Evolutionary conservation across 1,140 invertebrate species (phyloP).

Genomic region (Drosophila micromelanica): DNA sequence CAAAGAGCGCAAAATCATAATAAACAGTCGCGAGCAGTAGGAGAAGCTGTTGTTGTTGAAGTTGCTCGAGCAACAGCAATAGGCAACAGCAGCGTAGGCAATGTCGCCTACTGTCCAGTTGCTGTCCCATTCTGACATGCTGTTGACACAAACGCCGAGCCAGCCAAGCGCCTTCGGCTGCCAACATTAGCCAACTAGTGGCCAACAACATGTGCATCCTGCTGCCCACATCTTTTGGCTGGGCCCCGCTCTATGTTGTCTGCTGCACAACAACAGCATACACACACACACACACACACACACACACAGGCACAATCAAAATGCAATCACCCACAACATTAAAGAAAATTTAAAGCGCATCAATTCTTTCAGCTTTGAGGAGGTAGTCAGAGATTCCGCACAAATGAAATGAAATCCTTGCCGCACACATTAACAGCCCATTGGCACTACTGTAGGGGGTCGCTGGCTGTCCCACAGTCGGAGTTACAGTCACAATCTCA

Average conservation of each 20-base stretch:
- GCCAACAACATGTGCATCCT: slow-evolving; percentile 47
- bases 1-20: slow-evolving; percentile 56
- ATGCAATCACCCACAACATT: slow-evolving; percentile 80
- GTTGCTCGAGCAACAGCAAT: slow-evolving; percentile 31
- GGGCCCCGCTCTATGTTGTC: slow-evolving; percentile 44
- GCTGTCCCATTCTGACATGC: slow-evolving; percentile 68
- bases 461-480: slow-evolving; percentile 27
- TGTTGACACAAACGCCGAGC: slow-evolving; percentile 72
- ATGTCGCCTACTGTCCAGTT: slow-evolving; percentile 66
- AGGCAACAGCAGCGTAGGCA: slow-evolving; percentile 50
- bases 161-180: slow-evolving; percentile 62
- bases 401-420: slow-evolving; percentile 78
- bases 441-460: slow-evolving; percentile 80
- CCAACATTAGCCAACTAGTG: slow-evolving; percentile 50
- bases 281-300: not conserved
- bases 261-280: not conserved
- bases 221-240: slow-evolving; percentile 70
- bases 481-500: slow-evolving; percentile 31
- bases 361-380: slow-evolving; percentile 19
- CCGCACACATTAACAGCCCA: slow-evolving; percentile 81
- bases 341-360: slow-evolving; percentile 63
- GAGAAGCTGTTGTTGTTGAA: slow-evolving; percentile 14
- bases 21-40: slow-evolving; percentile 47
- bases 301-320: slow-evolving; percentile 63
- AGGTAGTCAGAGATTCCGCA: slow-evolving; percentile 32